Percentiles rank a stretch among this genome's conserved stretches.
Evolutionary conservation across 2,797 vertebrate species (phyloP).

Genomic region (Alca torda): DNA sequence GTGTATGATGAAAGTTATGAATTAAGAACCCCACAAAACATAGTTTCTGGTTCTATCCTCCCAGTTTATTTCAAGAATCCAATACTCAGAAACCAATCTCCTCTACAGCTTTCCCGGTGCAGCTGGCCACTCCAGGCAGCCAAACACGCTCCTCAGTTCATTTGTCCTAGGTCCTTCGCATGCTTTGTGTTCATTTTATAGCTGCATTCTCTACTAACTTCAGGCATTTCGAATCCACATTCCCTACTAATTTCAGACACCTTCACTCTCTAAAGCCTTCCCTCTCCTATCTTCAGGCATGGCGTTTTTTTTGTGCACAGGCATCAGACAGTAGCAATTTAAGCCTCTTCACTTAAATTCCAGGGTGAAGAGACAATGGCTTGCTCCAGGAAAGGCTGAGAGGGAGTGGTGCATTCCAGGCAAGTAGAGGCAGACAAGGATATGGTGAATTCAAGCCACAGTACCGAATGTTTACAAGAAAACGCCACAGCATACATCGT

Average conservation of each 20-base stretch:
- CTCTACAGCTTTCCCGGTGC: background rate
- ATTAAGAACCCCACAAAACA: background rate
- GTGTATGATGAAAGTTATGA: background rate
- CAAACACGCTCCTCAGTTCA: background rate
- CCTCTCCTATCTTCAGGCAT: background rate
- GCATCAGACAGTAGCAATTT: background rate
- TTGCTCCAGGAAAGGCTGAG: background rate
- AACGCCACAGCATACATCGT: background rate
- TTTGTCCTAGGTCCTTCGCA: background rate
- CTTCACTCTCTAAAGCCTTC: background rate
- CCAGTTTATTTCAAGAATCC: background rate
- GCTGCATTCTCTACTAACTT: background rate
- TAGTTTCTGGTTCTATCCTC: background rate
- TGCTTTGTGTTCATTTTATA: background rate
- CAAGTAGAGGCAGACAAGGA: background rate
- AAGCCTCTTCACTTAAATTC: background rate
- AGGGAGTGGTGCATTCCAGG: constrained; percentile 36
- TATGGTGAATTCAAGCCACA: background rate
- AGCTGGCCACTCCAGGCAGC: background rate
- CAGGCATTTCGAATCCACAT: background rate
- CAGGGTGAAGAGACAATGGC: background rate
- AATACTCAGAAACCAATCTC: background rate
- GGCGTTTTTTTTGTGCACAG: background rate
- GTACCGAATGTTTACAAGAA: background rate
- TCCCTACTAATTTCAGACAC: background rate